A percentile compares a stretch with the other conserved stretches of the same genome.
These are phyloP conservation scores for Ctenochaetus hawaiiensis DNA, from an alignment of 2,797 vertebrate species.

Conservation along the genomic window DNA sequence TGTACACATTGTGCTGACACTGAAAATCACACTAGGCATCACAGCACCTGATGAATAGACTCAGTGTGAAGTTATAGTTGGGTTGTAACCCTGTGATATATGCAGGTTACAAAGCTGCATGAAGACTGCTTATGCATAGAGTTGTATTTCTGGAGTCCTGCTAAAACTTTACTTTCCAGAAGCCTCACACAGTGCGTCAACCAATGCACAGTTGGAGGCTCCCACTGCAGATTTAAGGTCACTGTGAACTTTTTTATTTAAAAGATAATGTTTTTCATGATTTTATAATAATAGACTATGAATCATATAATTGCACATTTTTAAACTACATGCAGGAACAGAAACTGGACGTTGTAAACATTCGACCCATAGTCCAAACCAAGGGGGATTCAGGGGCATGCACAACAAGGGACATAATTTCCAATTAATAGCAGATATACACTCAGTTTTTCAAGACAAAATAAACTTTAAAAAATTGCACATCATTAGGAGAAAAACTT, in stretches of 20 bases:
- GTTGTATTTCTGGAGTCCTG: slow-evolving; percentile 52
- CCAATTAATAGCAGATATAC: too few relatives aligned
- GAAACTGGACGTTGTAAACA: too few relatives aligned
- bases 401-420: too few relatives aligned
- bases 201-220: slow-evolving; percentile 2
- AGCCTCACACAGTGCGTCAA: slow-evolving; percentile 18
- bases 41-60: slow-evolving; percentile 78
- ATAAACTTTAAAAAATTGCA: too few relatives aligned
- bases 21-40: slow-evolving; percentile 77
- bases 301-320: neutral
- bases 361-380: too few relatives aligned
- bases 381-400: too few relatives aligned
- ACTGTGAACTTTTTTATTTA: neutral
- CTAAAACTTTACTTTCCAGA: slow-evolving; percentile 53
- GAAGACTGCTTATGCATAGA: slow-evolving; percentile 63
- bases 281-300: neutral
- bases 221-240: neutral
- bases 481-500: too few relatives aligned
- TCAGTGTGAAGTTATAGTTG: slow-evolving; percentile 67
- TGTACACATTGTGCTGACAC: slow-evolving; percentile 79
- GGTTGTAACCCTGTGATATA: slow-evolving; percentile 76
- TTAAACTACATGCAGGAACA: neutral
- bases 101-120: slow-evolving; percentile 65
- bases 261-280: neutral
- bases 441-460: too few relatives aligned